Percentiles rank a stretch among this genome's conserved stretches.
Evolutionary conservation across 2,888 invertebrate genomes (phyloP).

Genomic region (Ametastegia equiseti): DNA sequence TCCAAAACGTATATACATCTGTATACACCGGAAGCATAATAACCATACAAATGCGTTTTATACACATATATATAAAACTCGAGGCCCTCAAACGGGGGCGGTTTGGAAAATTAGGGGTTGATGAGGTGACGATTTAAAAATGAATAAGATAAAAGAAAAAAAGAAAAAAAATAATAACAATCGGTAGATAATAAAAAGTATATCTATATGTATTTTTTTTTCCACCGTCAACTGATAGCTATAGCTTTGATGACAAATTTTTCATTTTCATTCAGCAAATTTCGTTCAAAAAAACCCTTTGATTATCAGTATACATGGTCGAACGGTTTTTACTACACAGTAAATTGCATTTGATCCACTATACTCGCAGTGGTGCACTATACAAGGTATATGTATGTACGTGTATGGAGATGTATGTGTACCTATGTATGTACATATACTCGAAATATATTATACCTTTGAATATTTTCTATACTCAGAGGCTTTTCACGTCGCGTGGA

Average conservation of each 20-base stretch:
- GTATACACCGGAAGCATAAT: background rate
- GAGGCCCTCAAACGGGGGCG: background rate
- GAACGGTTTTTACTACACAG: background rate
- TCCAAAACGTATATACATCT: too few relatives aligned
- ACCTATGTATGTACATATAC: background rate
- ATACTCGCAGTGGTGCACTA: background rate
- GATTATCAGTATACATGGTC: background rate
- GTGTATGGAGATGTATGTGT: background rate
- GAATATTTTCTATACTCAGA: background rate
- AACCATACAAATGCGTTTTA: background rate
- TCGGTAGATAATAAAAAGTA: background rate
- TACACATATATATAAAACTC: too few relatives aligned
- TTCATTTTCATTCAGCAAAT: background rate
- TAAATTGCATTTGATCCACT: background rate
- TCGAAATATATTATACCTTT: background rate
- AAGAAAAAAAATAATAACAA: background rate
- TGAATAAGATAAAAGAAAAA: background rate
- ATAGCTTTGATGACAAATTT: background rate
- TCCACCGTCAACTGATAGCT: too few relatives aligned
- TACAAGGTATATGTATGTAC: background rate
- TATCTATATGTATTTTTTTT: background rate
- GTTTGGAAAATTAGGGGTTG: background rate
- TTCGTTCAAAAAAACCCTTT: background rate
- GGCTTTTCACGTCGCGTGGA: background rate
- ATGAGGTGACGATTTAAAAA: background rate